These are phyloP conservation scores for Epirrhoe tristata DNA, from an alignment of 2,888 invertebrate species.

Conservation along the genomic window DNA sequence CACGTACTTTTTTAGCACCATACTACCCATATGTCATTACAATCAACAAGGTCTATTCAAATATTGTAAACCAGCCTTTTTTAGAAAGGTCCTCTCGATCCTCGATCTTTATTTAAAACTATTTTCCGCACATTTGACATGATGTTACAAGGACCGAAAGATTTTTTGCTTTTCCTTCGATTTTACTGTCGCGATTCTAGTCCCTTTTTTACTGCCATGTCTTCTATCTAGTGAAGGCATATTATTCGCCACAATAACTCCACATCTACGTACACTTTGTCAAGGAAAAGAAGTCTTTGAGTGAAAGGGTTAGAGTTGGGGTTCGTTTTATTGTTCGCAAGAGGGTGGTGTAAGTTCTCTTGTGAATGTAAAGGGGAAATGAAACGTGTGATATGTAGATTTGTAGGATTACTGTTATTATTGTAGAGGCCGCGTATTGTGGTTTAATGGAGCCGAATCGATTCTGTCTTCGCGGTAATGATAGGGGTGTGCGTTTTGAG, in stretches of 20 bases:
- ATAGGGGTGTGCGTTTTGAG: slow-evolving; percentile 44
- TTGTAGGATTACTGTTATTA: slow-evolving; percentile 65
- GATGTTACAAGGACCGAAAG: slow-evolving; percentile 41
- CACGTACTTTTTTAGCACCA: too few species aligned
- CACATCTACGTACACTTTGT: slow-evolving; percentile 1
- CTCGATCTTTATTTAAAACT: slow-evolving; percentile 37
- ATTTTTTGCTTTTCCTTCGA: slow-evolving; percentile 42
- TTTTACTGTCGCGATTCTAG: slow-evolving; percentile 43
- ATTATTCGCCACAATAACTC: slow-evolving; percentile 33
- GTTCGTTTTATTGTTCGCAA: slow-evolving; percentile 3
- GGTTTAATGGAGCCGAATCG: slow-evolving; percentile 60
- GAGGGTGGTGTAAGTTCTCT: slow-evolving; percentile 45
- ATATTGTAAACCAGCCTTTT: slow-evolving; percentile 2
- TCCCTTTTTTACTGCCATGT: slow-evolving; percentile 49
- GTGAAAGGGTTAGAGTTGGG: slow-evolving; percentile 14
- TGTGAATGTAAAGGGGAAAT: slow-evolving; percentile 61
- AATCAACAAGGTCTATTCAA: not conserved
- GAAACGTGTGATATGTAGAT: slow-evolving; percentile 75
- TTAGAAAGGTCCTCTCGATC: slow-evolving; percentile 11
- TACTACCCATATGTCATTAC: not conserved
- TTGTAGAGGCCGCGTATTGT: slow-evolving; percentile 58
- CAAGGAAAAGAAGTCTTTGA: slow-evolving; percentile 21
- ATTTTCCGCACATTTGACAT: slow-evolving; percentile 36
- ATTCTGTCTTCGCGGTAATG: slow-evolving; percentile 56
- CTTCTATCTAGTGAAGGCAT: slow-evolving; percentile 46